These are phyloP conservation scores for Montipora capitata DNA, from an alignment of 92 coral and sea anemone genomes.

Conservation along the genomic window DNA sequence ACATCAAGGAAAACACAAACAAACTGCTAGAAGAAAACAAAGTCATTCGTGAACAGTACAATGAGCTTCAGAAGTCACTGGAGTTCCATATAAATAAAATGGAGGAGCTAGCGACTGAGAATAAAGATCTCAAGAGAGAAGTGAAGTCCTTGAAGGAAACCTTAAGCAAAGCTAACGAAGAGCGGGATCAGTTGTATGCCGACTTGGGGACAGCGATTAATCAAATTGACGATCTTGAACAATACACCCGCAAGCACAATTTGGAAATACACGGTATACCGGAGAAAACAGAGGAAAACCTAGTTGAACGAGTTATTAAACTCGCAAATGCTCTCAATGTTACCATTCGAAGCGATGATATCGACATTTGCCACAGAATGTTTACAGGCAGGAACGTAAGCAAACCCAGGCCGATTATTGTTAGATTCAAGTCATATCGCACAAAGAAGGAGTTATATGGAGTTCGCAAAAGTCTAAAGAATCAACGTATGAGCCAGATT, in stretches of 20 bases:
- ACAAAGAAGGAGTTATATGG: not conserved
- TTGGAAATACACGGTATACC: slow-evolving; percentile 7
- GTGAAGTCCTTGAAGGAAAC: not conserved
- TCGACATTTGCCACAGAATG: not conserved
- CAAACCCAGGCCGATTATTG: slow-evolving; percentile 8
- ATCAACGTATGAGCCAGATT: not conserved
- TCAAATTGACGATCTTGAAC: slow-evolving; percentile 12
- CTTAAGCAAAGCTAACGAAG: not conserved
- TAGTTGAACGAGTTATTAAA: not conserved
- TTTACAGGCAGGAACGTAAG: not conserved
- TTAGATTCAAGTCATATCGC: not conserved
- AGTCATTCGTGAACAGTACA: not conserved
- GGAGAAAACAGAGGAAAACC: not conserved
- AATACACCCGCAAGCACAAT: not conserved
- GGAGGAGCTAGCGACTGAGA: not conserved
- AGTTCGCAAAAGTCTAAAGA: slow-evolving; percentile 6
- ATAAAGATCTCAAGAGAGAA: not conserved
- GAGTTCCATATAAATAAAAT: not conserved
- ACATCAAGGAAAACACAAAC: not conserved
- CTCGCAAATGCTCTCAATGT: not conserved
- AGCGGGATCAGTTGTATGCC: not conserved
- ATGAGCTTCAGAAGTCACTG: not conserved
- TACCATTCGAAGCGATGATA: not conserved
- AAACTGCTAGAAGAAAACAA: not conserved
- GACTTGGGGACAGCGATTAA: not conserved